Percentiles rank a stretch among this genome's conserved stretches.
phyloP scores from a whole-genome alignment of 2,888 invertebrate species.

The Abrostola triplasia region DNA sequence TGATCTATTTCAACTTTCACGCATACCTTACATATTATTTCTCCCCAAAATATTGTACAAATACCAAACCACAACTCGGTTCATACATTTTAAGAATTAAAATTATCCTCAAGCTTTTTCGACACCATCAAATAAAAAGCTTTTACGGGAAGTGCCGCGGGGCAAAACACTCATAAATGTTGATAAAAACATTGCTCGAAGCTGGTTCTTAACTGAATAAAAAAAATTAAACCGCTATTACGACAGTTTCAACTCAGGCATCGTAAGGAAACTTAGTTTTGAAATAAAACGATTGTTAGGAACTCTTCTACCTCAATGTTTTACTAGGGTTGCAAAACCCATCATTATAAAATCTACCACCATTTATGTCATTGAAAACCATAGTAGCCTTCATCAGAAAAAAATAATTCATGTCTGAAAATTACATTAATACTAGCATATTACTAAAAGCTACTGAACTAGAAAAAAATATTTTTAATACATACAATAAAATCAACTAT shows the following conservation, averaged over 20 bases:
- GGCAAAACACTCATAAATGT: constrained; percentile 42
- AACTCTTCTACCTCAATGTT: constrained; percentile 12
- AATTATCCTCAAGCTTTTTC: constrained; percentile 23
- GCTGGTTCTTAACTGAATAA: constrained; percentile 39
- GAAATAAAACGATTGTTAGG: constrained; percentile 29
- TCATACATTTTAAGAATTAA: constrained; percentile 23
- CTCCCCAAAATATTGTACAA: background rate
- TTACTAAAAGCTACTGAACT: too few species aligned
- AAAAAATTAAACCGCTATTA: constrained; percentile 35
- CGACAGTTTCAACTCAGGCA: constrained; percentile 24
- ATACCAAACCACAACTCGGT: constrained; percentile 2
- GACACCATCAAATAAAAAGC: constrained; percentile 29
- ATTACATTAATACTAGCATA: too few species aligned
- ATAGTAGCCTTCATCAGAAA: background rate
- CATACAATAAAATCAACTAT: too few species aligned
- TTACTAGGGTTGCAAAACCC: constrained; percentile 9
- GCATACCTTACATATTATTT: too few species aligned
- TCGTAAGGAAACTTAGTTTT: constrained; percentile 24
- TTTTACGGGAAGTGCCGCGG: constrained; percentile 24
- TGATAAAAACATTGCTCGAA: constrained; percentile 47
- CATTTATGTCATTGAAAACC: background rate
- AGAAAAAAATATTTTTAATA: too few species aligned
- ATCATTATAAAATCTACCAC: constrained; percentile 1
- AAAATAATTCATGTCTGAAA: too few species aligned
- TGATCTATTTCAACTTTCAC: too few species aligned